These are phyloP conservation scores for Cyrtonyx montezumae DNA, from an alignment of 2,113 vertebrate genomes.

Conservation along the genomic window DNA sequence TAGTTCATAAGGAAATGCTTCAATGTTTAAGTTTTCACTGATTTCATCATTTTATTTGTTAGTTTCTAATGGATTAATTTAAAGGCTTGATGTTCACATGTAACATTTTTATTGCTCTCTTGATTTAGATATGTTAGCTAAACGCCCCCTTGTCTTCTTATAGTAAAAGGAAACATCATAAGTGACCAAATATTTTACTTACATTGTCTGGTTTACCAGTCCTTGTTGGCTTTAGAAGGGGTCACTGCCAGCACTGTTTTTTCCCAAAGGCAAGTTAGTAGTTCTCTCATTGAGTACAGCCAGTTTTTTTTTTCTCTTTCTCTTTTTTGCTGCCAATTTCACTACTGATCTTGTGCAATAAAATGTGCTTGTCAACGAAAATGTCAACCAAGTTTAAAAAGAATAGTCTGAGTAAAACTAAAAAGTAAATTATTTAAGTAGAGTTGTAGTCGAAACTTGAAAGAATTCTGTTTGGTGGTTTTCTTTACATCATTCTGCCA, in stretches of 20 bases:
- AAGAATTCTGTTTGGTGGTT: constrained; percentile 84
- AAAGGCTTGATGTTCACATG: constrained; percentile 22
- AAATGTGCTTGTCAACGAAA: constrained; percentile 81
- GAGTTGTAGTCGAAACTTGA: constrained; percentile 84
- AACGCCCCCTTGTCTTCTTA: neutral
- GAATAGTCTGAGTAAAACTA: constrained; percentile 80
- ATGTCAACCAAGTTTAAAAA: constrained; percentile 85
- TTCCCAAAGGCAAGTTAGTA: constrained; percentile 63
- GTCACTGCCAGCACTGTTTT: constrained; percentile 45
- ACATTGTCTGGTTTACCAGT: constrained; percentile 50
- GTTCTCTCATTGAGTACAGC: constrained; percentile 64
- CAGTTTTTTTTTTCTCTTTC: constrained; percentile 17
- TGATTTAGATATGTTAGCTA: constrained; percentile 22
- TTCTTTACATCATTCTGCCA: constrained; percentile 82
- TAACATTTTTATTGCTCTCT: neutral
- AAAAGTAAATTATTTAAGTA: constrained; percentile 90
- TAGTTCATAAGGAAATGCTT: constrained; percentile 26
- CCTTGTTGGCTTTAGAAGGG: constrained; percentile 47
- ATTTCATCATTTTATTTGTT: constrained; percentile 44
- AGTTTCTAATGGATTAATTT: constrained; percentile 33
- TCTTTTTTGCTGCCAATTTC: constrained; percentile 68
- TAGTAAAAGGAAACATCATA: constrained; percentile 4
- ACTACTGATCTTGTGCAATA: constrained; percentile 77
- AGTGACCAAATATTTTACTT: constrained; percentile 57
- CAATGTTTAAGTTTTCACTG: neutral